A percentile compares a stretch with the other conserved stretches of the same genome.
These are phyloP conservation scores for Acleris emargana DNA, from an alignment of 2,888 invertebrate genomes.

Conservation along the genomic window DNA sequence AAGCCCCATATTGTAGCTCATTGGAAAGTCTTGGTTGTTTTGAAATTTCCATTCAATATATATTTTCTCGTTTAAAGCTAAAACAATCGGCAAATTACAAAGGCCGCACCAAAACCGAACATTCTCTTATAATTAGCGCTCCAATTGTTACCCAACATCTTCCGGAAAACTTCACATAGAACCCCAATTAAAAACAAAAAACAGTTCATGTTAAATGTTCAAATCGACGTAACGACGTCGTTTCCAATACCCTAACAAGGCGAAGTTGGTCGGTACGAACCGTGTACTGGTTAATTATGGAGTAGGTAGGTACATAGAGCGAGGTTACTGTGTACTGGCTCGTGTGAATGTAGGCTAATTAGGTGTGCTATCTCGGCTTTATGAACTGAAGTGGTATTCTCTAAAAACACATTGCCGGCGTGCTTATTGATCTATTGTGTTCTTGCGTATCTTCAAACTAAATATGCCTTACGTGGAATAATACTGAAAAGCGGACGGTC, in stretches of 20 bases:
- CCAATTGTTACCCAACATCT: slow-evolving; percentile 22
- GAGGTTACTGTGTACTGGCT: slow-evolving; percentile 30
- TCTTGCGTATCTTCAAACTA: no score
- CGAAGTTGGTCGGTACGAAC: slow-evolving; percentile 51
- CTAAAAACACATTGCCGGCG: no score
- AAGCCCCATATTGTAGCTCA: no score
- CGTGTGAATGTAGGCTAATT: slow-evolving; percentile 49
- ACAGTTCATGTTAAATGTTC: slow-evolving; percentile 63
- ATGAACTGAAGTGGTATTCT: no score
- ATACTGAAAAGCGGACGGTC: no score
- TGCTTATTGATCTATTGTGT: no score
- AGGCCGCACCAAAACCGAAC: background rate
- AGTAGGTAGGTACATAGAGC: slow-evolving; percentile 48
- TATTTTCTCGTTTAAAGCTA: no score
- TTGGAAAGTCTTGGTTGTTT: no score
- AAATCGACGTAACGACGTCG: slow-evolving; percentile 74
- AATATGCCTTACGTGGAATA: no score
- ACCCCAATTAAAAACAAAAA: slow-evolving; percentile 70
- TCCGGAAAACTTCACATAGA: slow-evolving; percentile 45
- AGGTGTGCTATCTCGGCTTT: slow-evolving; percentile 11
- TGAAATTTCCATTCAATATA: no score
- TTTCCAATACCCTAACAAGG: slow-evolving; percentile 73
- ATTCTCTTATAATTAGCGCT: slow-evolving; percentile 12
- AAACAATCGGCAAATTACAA: no score
- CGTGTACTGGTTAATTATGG: slow-evolving; percentile 60